Conservation (phyloP, 2,113 vertebrate species). For the Oophaga pumilio region DNA sequence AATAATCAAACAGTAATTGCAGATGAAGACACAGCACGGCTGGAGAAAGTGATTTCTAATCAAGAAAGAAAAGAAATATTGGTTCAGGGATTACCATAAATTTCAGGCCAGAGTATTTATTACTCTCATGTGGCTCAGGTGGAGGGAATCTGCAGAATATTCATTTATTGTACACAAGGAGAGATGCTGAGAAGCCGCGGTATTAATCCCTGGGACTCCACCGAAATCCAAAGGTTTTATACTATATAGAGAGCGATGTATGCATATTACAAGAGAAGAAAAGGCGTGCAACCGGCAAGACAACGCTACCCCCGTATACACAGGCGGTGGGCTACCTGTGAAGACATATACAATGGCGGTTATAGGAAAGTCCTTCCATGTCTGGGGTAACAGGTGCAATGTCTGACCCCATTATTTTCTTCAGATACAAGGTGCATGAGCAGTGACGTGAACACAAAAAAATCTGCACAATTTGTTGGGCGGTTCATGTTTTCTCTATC, state of each 20-base stretch:
- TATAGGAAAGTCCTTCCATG: too few relatives aligned
- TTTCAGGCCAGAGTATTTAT: conserved; percentile 44
- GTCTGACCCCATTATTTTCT: too few relatives aligned
- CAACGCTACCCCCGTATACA: neutral
- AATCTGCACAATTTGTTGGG: too few relatives aligned
- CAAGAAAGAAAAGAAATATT: conserved; percentile 55
- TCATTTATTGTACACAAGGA: conserved; percentile 26
- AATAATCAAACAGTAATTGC: conserved; percentile 54
- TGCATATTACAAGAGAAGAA: neutral
- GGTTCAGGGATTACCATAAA: conserved; percentile 51
- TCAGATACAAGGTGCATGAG: too few relatives aligned
- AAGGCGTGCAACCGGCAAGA: neutral
- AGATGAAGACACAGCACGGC: conserved; percentile 34
- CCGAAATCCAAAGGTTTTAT: neutral
- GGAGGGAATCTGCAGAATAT: conserved; percentile 15
- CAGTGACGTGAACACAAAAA: too few relatives aligned
- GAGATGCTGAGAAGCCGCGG: neutral
- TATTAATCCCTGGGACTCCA: conserved; percentile 29
- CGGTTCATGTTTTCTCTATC: too few relatives aligned
- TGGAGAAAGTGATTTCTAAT: conserved; percentile 50
- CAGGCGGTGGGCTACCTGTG: too few relatives aligned
- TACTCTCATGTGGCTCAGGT: conserved; percentile 34
- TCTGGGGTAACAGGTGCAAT: too few relatives aligned
- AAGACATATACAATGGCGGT: too few relatives aligned
- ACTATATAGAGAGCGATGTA: neutral